phyloP scores from a whole-genome alignment of 92 coral and sea anemone species.

The Paragorgia papillata region DNA sequence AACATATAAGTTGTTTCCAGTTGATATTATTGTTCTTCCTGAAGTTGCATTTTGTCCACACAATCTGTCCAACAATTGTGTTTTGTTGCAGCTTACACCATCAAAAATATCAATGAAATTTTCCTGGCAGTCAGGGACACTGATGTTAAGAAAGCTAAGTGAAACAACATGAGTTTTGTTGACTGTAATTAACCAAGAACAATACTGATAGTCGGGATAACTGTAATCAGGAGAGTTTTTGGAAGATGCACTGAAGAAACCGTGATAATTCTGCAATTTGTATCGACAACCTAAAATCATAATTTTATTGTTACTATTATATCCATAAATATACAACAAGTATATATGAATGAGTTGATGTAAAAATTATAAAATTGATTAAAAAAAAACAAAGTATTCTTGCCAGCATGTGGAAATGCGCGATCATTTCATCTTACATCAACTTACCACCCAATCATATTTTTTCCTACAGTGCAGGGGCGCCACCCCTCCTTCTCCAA shows the following conservation, averaged over 20 bases:
- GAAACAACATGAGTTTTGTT: not conserved
- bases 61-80: conserved; percentile 5
- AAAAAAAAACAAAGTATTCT: too few species aligned
- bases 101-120: conserved; percentile 23
- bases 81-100: not conserved
- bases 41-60: conserved; percentile 31
- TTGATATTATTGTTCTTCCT: not conserved
- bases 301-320: too few species aligned
- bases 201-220: conserved; percentile 51
- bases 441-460: too few species aligned
- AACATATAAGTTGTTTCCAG: not conserved
- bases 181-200: conserved; percentile 50
- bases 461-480: too few species aligned
- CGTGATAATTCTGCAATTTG: not conserved
- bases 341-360: too few species aligned
- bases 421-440: too few species aligned
- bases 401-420: too few species aligned
- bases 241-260: conserved; percentile 16
- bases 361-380: too few species aligned
- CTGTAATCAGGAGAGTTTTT: conserved; percentile 39
- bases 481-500: too few species aligned
- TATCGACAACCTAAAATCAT: conserved; percentile 5
- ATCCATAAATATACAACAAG: too few species aligned
- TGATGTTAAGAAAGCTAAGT: not conserved
- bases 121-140: conserved; percentile 19